Percentiles rank a stretch among this genome's conserved stretches.
Evolutionary conservation across 2,797 vertebrate genomes (phyloP).

Genomic region (Limosa lapponica): DNA sequence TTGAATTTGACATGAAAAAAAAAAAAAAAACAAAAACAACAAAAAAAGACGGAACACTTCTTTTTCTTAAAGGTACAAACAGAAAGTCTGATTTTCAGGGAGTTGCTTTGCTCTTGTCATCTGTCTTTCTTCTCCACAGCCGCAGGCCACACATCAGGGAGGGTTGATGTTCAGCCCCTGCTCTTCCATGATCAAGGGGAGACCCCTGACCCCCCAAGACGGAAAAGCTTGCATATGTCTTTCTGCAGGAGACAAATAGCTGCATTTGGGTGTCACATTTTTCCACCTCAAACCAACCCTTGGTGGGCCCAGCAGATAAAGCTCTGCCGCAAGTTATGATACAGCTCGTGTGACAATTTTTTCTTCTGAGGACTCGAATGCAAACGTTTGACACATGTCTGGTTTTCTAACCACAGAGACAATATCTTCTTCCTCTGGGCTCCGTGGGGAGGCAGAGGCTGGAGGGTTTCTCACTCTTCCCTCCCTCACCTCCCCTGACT

Average conservation of each 20-base stretch:
- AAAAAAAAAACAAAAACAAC: too few species aligned
- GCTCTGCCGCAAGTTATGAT: not conserved
- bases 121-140: not conserved
- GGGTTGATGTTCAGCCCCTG: not conserved
- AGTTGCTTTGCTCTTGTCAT: not conserved
- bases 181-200: not conserved
- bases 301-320: not conserved
- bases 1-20: not conserved
- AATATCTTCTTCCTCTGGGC: conserved; percentile 38
- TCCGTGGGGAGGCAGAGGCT: not conserved
- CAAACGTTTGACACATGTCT: conserved; percentile 4
- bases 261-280: not conserved
- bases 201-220: not conserved
- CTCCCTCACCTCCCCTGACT: not conserved
- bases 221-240: not conserved
- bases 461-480: conserved; percentile 29
- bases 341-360: not conserved
- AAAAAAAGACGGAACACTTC: fast-evolving
- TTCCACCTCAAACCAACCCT: conserved; percentile 5
- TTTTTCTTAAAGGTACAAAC: not conserved
- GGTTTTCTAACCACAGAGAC: conserved; percentile 32
- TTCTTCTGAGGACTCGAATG: not conserved
- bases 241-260: not conserved
- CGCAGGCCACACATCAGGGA: too few species aligned
- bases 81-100: not conserved